These are phyloP conservation scores for Cichladusa arquata DNA, from an alignment of 2,113 vertebrate species.

Conservation along the genomic window DNA sequence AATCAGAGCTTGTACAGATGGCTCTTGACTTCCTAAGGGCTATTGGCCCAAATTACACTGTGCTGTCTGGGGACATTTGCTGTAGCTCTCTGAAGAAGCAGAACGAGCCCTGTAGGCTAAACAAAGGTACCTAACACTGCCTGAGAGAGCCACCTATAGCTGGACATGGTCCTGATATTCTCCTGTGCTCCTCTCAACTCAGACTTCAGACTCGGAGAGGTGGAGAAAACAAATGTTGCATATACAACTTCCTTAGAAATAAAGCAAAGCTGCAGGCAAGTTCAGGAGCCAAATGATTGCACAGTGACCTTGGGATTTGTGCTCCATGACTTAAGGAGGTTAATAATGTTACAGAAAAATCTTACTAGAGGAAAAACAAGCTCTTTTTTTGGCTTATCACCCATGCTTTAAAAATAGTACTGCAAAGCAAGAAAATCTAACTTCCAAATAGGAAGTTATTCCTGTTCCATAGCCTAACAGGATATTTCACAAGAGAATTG, in stretches of 20 bases:
- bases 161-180: neutral
- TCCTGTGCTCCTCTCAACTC: neutral
- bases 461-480: neutral
- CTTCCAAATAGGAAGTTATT: neutral
- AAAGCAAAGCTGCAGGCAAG: conserved; percentile 10
- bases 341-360: conserved; percentile 35
- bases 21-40: neutral
- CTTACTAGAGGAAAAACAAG: conserved; percentile 15
- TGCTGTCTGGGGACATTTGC: neutral
- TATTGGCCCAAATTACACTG: neutral
- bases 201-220: neutral
- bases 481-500: neutral
- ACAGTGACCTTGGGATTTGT: conserved; percentile 50
- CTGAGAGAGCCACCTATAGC: neutral
- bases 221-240: neutral
- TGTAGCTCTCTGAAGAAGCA: neutral
- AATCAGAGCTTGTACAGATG: neutral
- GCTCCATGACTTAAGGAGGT: conserved; percentile 25
- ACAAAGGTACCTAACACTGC: neutral
- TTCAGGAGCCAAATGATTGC: conserved; percentile 8
- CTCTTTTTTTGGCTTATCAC: neutral
- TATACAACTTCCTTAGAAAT: neutral
- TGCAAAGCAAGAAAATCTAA: neutral
- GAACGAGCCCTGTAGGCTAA: neutral
- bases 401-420: neutral